These are phyloP conservation scores for Drosophila novamexicana DNA, from an alignment of 1,140 invertebrate genomes.

Conservation along the genomic window DNA sequence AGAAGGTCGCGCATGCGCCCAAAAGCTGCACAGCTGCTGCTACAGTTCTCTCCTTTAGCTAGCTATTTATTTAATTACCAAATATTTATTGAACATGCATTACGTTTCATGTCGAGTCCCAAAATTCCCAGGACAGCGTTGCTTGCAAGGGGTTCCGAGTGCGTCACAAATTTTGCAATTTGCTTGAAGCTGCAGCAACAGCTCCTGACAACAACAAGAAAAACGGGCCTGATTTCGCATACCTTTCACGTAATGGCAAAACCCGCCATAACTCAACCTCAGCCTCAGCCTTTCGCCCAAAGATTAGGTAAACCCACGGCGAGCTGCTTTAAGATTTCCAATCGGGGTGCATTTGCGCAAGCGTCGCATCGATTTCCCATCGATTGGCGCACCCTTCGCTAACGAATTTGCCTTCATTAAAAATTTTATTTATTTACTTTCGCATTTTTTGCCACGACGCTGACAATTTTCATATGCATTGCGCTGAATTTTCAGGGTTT, in stretches of 20 bases:
- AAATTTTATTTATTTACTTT: conserved; percentile 12
- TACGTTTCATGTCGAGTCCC: conserved; percentile 70
- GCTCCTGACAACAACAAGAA: conserved; percentile 16
- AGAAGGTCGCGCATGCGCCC: conserved; percentile 34
- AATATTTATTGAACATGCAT: conserved; percentile 83
- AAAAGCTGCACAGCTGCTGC: conserved; percentile 77
- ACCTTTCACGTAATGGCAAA: conserved; percentile 35
- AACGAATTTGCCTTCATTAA: conserved; percentile 31
- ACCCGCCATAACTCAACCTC: conserved; percentile 41
- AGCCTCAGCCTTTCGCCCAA: conserved; percentile 25
- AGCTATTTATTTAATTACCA: conserved; percentile 79
- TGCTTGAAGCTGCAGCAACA: conserved; percentile 46
- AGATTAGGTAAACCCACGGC: conserved; percentile 42
- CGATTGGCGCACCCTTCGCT: conserved; percentile 60
- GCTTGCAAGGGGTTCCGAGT: conserved; percentile 37
- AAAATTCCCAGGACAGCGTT: conserved; percentile 29
- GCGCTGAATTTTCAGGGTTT: conserved; percentile 47
- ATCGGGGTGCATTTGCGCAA: conserved; percentile 38
- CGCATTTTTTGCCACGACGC: neutral
- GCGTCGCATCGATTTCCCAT: conserved; percentile 62
- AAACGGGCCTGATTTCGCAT: conserved; percentile 48
- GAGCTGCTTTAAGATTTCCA: conserved; percentile 33
- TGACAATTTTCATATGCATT: conserved; percentile 62
- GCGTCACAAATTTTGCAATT: conserved; percentile 75
- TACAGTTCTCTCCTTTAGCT: conserved; percentile 20